phyloP scores from a whole-genome alignment of 2,113 vertebrate species.

The Heloderma charlesbogerti region DNA sequence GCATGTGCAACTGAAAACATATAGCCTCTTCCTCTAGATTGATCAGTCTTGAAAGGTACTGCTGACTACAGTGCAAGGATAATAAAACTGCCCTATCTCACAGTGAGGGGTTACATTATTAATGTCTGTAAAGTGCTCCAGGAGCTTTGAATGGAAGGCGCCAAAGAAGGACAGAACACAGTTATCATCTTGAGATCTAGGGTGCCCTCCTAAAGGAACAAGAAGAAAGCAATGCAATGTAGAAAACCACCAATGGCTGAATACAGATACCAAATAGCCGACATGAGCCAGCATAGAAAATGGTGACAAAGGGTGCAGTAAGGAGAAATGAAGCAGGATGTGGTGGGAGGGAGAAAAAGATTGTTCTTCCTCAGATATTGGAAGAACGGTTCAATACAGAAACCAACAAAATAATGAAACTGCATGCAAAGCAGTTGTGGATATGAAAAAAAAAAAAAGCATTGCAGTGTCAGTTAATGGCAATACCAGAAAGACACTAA shows the following conservation, averaged over 20 bases:
- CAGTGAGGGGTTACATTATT: constrained; percentile 27
- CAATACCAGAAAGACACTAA: accelerated
- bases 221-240: not conserved
- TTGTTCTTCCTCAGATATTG: not conserved
- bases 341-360: not conserved
- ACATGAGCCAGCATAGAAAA: not conserved
- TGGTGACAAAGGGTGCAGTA: not conserved
- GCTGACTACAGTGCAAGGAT: constrained; percentile 2
- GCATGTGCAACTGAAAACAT: not conserved
- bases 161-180: constrained; percentile 23
- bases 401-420: not conserved
- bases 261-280: constrained; percentile 21
- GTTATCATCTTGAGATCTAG: constrained; percentile 27
- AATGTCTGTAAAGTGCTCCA: constrained; percentile 42
- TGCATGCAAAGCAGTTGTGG: not conserved
- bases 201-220: not conserved
- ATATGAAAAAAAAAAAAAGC: not conserved
- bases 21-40: constrained; percentile 21
- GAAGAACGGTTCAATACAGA: not conserved
- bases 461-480: constrained; percentile 1
- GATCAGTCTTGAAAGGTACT: constrained; percentile 44
- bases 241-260: not conserved
- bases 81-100: constrained; percentile 36
- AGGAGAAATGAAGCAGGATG: constrained; percentile 8
- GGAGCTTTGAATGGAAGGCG: constrained; percentile 47